Evolutionary conservation across 1,140 invertebrate genomes (phyloP), one percentile per base, ranked within the genome.

Genomic region (Trinorchestia longiramus): DNA sequence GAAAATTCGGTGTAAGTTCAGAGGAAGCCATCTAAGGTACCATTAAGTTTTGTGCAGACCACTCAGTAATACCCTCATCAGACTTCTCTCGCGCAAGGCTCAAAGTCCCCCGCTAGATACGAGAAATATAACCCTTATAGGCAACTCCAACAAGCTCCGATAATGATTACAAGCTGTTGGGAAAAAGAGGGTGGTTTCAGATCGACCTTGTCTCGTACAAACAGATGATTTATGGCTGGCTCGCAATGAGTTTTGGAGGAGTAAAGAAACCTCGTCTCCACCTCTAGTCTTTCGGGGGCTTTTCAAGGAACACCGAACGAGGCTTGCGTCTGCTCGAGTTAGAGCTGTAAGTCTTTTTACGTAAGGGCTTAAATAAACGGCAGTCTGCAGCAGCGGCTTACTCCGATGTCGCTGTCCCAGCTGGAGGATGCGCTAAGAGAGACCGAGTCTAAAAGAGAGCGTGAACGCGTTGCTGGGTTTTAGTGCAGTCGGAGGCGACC

Each of bases 191-290:
- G 87, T 96, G 96, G 96, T 96, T 91, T 62, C 96, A 95, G 95
- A 96, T 96, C 96, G 95, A 87, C 91, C 44, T 96, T 96, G 96
- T 96, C 96, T 96, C 96, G 96, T 96, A 96, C 96, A 96, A 96
- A 96, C 96, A 96, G 95, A 96, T 96, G 96, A 96, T 96, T 96
- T 96, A 96, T 95, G 96, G 95, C 90, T 43, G 42, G 41, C 44
- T 95, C 96, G 96, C 96, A 96, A 96, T 96, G 96, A 96, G 96
- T 96, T 96, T 96, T 96, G 96, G 96, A 95, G 96, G 96, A 96
- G 96, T 96, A 96, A 96, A 96, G 96, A 96, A 96, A 96, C 95
- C 62, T 96, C 90, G 62, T 41, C 88, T 43, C 95, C 40, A 8
- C 19, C 43, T 43, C 43, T 62, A n/a, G 57, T 57, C 42, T 87